Evolutionary conservation across 2,888 invertebrate species (phyloP).

Genomic region (Nezara viridula): DNA sequence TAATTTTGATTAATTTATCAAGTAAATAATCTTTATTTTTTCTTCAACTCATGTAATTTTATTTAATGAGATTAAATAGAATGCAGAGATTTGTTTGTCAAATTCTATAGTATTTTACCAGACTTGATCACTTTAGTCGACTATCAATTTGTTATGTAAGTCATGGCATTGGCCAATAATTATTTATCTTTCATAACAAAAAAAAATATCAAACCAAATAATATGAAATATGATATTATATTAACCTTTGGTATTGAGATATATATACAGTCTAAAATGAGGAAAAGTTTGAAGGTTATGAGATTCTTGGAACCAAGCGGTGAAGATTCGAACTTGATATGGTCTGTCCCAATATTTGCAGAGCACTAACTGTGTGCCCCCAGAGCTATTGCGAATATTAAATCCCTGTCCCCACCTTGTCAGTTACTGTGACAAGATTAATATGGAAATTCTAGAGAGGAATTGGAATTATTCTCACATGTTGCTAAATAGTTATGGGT

Average conservation of each 20-base stretch:
- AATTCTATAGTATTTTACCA: no score
- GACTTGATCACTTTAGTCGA: no score
- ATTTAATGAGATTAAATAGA: no score
- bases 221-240: no score
- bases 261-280: background rate
- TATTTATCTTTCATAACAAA: no score
- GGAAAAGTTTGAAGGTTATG: background rate
- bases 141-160: no score
- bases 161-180: no score
- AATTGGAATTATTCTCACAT: background rate
- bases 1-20: no score
- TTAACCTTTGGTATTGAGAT: background rate
- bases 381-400: constrained; percentile 20
- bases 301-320: background rate
- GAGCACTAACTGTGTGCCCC: background rate
- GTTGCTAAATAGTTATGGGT: background rate
- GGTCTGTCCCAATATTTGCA: constrained; percentile 27
- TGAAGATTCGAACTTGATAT: constrained; percentile 14
- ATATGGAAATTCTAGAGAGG: background rate
- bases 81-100: no score
- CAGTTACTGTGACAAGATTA: background rate
- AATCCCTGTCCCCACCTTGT: background rate
- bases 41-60: no score
- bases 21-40: no score
- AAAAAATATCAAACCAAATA: no score